Evolutionary conservation across 2,113 vertebrate species (phyloP).

Genomic region (Heterotis niloticus): DNA sequence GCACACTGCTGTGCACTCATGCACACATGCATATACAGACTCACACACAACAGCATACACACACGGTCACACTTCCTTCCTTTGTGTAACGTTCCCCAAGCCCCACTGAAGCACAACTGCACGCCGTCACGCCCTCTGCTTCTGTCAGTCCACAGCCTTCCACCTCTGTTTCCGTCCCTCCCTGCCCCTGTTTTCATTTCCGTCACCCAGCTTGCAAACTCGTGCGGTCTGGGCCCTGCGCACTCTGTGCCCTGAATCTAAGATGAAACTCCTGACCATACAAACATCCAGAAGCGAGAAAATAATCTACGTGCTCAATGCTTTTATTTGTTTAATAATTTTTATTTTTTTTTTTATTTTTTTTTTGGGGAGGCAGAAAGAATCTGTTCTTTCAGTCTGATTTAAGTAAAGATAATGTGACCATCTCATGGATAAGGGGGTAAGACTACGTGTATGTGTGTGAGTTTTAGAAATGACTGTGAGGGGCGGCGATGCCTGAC

Average conservation of each 20-base stretch:
- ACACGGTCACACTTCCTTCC: constrained; percentile 67
- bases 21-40: constrained; percentile 2
- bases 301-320: neutral
- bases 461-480: constrained; percentile 8
- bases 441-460: neutral
- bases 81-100: constrained; percentile 53
- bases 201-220: neutral
- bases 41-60: constrained; percentile 35
- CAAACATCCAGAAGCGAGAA: neutral
- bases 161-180: constrained; percentile 9
- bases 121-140: constrained; percentile 42
- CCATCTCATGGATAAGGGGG: neutral
- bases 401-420: neutral
- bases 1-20: neutral
- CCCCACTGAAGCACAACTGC: constrained; percentile 13
- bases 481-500: neutral
- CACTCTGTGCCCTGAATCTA: neutral
- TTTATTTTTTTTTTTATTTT: too few species aligned
- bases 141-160: constrained; percentile 53
- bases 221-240: neutral
- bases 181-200: constrained; percentile 18
- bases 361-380: neutral
- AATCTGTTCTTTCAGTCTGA: neutral
- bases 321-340: neutral
- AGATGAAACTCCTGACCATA: neutral